Evolutionary conservation across 1,140 invertebrate species (phyloP).

Genomic region (Drosophila sechellia): DNA sequence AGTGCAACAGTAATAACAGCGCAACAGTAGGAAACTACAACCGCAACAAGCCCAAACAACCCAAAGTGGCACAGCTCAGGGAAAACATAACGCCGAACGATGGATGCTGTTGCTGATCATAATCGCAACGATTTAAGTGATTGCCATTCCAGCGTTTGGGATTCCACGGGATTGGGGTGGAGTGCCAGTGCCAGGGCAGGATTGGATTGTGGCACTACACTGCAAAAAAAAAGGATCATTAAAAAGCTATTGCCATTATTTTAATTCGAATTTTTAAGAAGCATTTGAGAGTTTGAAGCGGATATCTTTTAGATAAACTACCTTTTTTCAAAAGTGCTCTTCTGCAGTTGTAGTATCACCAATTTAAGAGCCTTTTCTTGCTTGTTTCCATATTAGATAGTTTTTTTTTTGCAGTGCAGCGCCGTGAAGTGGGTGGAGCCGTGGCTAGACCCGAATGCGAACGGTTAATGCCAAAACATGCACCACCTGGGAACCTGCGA

Average conservation of each 20-base stretch:
- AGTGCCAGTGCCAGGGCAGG: conserved; percentile 14
- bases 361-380: too few relatives aligned
- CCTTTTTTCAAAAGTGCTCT: too few relatives aligned
- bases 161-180: conserved; percentile 15
- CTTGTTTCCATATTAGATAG: too few relatives aligned
- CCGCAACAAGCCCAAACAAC: conserved; percentile 5
- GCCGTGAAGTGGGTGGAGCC: conserved; percentile 32
- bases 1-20: conserved; percentile 20
- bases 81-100: conserved; percentile 66
- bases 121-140: conserved; percentile 80
- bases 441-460: conserved; percentile 37
- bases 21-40: conserved; percentile 39
- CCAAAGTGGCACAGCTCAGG: conserved; percentile 53
- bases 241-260: too few relatives aligned
- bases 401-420: conserved; percentile 1
- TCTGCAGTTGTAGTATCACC: too few relatives aligned
- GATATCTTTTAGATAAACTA: too few relatives aligned
- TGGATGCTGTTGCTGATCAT: conserved; percentile 68
- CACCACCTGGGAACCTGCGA: background rate
- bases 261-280: too few relatives aligned
- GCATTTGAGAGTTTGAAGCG: too few relatives aligned
- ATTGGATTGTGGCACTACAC: conserved; percentile 17
- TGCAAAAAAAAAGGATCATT: background rate
- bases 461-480: conserved; percentile 52
- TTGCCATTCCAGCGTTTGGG: conserved; percentile 54